phyloP scores from a whole-genome alignment of 2,797 vertebrate species.

The Dendrocincla tyrannina region DNA sequence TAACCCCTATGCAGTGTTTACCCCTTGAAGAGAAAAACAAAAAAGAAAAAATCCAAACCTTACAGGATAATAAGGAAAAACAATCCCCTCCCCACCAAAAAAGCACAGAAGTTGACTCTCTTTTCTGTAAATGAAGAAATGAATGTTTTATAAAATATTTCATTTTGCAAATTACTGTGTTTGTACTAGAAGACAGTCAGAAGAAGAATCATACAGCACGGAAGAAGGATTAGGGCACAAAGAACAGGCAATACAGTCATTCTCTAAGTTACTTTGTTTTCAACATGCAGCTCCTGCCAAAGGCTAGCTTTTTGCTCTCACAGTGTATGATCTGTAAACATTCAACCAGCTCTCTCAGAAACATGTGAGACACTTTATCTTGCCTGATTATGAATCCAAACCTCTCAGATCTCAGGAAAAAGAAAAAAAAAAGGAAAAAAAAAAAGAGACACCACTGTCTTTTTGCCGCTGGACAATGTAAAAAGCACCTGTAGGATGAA shows the following conservation, averaged over 20 bases:
- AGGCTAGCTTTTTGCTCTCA: conserved; percentile 22
- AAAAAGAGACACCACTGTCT: background rate
- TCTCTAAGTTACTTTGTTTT: conserved; percentile 59
- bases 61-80: background rate
- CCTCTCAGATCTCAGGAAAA: background rate
- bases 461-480: conserved; percentile 24
- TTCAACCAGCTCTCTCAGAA: conserved; percentile 44
- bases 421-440: background rate
- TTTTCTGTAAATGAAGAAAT: background rate
- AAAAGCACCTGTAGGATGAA: conserved; percentile 46
- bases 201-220: background rate
- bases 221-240: conserved; percentile 26
- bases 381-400: conserved; percentile 8
- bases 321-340: conserved; percentile 52
- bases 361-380: conserved; percentile 14
- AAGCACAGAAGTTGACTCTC: background rate
- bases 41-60: background rate
- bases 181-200: background rate
- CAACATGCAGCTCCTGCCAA: conserved; percentile 50
- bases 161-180: conserved; percentile 12
- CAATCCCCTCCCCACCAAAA: background rate
- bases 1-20: background rate
- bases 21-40: background rate
- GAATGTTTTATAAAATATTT: conserved; percentile 21
- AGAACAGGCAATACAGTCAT: conserved; percentile 17